phyloP scores from a whole-genome alignment of 2,888 invertebrate genomes.

The Acleris cristana region DNA sequence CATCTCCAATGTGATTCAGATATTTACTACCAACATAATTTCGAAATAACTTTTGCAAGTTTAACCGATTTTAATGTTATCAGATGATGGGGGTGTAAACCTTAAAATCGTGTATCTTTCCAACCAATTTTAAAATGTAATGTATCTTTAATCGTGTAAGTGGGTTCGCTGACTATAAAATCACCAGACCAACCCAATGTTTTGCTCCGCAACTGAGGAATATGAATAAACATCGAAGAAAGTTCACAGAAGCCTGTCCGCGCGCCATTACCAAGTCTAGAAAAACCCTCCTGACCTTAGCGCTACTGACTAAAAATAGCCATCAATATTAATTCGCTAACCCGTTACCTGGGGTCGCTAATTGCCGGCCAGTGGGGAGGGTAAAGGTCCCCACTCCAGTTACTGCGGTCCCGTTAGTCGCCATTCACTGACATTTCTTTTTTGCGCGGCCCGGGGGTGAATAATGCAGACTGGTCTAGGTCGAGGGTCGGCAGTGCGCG shows the following conservation, averaged over 20 bases:
- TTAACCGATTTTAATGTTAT: no score
- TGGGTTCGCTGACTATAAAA: conserved; percentile 4
- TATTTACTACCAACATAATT: no score
- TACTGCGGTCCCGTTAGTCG: conserved; percentile 37
- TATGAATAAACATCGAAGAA: conserved; percentile 36
- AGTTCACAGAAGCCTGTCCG: conserved; percentile 28
- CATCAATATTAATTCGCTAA: conserved; percentile 18
- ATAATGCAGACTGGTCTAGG: conserved; percentile 50
- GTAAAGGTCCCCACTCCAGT: conserved; percentile 39
- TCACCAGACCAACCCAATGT: conserved; percentile 27
- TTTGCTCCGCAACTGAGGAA: conserved; percentile 40
- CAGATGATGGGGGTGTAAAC: no score
- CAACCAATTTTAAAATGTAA: no score
- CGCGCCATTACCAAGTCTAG: conserved; percentile 26
- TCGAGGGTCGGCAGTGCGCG: conserved; percentile 42
- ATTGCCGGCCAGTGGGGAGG: conserved; percentile 31
- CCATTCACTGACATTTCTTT: conserved; percentile 39
- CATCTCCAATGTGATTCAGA: no score
- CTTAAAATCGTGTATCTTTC: no score
- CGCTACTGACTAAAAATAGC: conserved; percentile 33
- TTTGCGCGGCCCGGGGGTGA: conserved; percentile 43
- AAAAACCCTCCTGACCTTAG: conserved; percentile 37
- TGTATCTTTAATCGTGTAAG: no score
- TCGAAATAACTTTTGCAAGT: no score
- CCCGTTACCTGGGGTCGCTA: conserved; percentile 34